Conservation (phyloP, 2,113 vertebrate genomes). For the Meriones unguiculatus region DNA sequence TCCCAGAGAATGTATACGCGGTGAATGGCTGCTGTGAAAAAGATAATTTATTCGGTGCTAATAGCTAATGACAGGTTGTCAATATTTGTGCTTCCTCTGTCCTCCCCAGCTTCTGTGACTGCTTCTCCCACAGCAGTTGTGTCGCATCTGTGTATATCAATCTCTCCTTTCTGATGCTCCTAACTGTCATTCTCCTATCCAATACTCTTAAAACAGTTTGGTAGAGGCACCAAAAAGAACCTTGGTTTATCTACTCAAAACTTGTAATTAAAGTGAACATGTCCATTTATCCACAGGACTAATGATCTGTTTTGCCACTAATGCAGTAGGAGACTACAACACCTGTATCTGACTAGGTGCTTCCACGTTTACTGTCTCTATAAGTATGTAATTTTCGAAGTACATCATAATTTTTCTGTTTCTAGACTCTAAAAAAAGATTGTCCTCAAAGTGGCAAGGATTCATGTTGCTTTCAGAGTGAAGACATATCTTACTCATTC, state of each 20-base stretch:
- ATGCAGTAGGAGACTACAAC: neutral
- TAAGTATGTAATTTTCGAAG: conserved; percentile 1
- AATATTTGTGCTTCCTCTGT: fast-evolving
- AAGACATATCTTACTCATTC: neutral
- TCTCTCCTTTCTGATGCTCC: neutral
- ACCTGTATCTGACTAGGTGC: neutral
- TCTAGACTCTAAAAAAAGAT: conserved; percentile 2
- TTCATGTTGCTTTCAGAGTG: neutral
- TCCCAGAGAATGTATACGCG: neutral
- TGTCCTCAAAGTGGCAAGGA: neutral
- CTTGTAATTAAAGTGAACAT: neutral
- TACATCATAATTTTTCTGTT: neutral
- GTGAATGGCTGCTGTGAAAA: neutral
- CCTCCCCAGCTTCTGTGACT: neutral
- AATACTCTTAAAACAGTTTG: neutral
- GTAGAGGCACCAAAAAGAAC: neutral
- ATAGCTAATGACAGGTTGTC: neutral
- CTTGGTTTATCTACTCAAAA: neutral
- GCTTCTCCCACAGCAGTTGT: neutral
- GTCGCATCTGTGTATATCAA: neutral
- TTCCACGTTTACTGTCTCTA: neutral
- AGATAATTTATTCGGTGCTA: neutral
- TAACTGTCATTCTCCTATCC: neutral
- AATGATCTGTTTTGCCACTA: neutral
- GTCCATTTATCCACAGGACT: neutral